Percentiles rank a stretch among this genome's conserved stretches.
phyloP scores from a whole-genome alignment of 2,797 vertebrate genomes.

The Pagetopsis macropterus region DNA sequence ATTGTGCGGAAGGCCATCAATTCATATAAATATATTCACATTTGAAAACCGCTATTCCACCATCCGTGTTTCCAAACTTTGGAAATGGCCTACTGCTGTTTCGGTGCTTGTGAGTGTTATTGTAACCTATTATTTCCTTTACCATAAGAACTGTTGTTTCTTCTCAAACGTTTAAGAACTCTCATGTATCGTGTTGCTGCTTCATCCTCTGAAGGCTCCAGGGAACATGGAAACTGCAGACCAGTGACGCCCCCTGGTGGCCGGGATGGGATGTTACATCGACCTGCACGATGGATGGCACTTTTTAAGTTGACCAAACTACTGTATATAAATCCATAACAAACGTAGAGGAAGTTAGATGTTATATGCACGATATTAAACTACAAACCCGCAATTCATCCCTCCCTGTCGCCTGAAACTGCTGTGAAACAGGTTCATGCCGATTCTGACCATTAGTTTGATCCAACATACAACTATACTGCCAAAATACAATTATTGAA shows the following conservation, averaged over 20 bases:
- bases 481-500: no score
- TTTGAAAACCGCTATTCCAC: background rate
- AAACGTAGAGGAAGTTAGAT: background rate
- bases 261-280: background rate
- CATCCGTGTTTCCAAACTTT: slow-evolving; percentile 31
- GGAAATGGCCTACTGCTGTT: slow-evolving; percentile 14
- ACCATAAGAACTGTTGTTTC: slow-evolving; percentile 10
- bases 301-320: background rate
- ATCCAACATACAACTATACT: no score
- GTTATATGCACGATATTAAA: background rate
- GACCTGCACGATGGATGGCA: background rate
- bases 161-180: slow-evolving; percentile 13
- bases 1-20: slow-evolving; percentile 42
- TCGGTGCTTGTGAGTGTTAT: slow-evolving; percentile 8
- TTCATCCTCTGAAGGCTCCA: slow-evolving; percentile 17
- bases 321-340: background rate
- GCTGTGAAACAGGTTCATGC: no score
- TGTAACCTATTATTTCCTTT: slow-evolving; percentile 12
- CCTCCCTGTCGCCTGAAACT: background rate
- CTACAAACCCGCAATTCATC: background rate
- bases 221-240: background rate
- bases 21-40: slow-evolving; percentile 32
- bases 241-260: slow-evolving; percentile 61
- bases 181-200: background rate
- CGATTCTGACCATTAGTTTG: no score